Conservation (phyloP, 2,113 vertebrate genomes). For the Isurus oxyrinchus region DNA sequence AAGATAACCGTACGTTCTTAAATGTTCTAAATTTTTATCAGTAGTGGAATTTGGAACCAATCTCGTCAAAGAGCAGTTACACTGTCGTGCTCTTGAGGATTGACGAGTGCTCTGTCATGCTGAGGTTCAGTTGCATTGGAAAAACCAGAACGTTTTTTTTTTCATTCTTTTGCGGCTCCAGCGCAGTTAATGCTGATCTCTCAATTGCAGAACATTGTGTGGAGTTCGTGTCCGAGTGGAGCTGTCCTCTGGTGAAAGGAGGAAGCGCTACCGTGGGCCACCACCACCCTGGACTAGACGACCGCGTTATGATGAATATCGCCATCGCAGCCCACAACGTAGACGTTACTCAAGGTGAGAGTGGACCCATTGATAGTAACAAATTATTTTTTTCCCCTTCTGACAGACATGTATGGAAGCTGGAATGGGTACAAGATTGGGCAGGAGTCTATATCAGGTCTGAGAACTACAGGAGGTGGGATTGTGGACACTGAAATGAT, state of each 20-base stretch:
- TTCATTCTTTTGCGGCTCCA: neutral
- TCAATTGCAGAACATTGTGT: neutral
- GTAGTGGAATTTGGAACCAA: neutral
- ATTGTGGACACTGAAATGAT: neutral
- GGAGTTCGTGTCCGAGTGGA: conserved; percentile 36
- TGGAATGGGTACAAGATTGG: neutral
- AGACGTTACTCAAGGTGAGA: conserved; percentile 31
- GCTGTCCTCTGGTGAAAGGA: conserved; percentile 35
- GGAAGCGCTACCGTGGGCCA: conserved; percentile 34
- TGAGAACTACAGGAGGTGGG: too few relatives aligned
- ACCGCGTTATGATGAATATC: neutral
- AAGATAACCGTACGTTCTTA: neutral
- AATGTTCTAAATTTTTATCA: neutral
- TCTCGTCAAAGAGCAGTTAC: neutral
- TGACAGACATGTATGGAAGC: neutral
- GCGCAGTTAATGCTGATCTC: too few relatives aligned
- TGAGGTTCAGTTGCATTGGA: neutral
- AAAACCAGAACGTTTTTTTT: neutral
- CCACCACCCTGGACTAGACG: conserved; percentile 34
- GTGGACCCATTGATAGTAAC: neutral
- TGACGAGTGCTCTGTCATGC: neutral
- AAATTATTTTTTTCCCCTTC: neutral
- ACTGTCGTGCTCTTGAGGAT: neutral
- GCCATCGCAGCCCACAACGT: neutral
- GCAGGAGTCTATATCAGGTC: neutral